Evolutionary conservation across 1,140 invertebrate species (phyloP), one percentile per base, ranked within the genome.

Genomic region (Neotoxoptera formosana): DNA sequence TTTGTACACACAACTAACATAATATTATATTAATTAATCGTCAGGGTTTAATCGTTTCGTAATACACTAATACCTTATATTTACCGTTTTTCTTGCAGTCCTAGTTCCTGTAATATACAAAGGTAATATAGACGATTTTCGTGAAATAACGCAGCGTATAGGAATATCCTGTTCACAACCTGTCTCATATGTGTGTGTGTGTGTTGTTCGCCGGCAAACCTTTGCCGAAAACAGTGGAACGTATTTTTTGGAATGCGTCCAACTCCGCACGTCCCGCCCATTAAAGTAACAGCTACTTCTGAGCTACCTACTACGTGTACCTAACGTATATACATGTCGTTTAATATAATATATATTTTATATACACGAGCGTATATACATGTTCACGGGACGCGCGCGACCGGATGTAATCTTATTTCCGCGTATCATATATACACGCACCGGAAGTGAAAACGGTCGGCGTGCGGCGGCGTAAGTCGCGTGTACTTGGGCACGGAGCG

Each of bases 341-440:
- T n/a, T n/a, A 76, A 76, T 76, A 76, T 17, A 76, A 30, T 67
- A 67, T 67, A n/a, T 67, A 67, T 67, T 30, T 30, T n/a, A n/a
- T 20, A 76, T 76, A n/a, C 17, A 20, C 7, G 2, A 17, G 17
- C 14, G 30, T 17, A 7, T n/a, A 20, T n/a, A 20, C 17, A 17
- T 76, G 60, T 76, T n/a, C n/a, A 76, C 6, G 14, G n/a, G n/a
- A 76, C 30, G 60, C 60, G 60, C n/a, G n/a, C 60, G 60, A n/a
- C 60, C 60, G 60, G 60, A 76, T 76, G 60, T 76, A 76, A 76
- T 76, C 60, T 76, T 76, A 76, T 76, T 76, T 76, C 60, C 60
- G 60, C 60, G 60, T 76, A 34, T 30, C n/a, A 76, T 17, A 76
- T n/a, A n/a, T n/a, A n/a, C 14, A 76, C 17, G 60, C 60, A 14